Evolutionary conservation across 2,113 vertebrate species (phyloP).

Genomic region (Sebastes fasciatus): DNA sequence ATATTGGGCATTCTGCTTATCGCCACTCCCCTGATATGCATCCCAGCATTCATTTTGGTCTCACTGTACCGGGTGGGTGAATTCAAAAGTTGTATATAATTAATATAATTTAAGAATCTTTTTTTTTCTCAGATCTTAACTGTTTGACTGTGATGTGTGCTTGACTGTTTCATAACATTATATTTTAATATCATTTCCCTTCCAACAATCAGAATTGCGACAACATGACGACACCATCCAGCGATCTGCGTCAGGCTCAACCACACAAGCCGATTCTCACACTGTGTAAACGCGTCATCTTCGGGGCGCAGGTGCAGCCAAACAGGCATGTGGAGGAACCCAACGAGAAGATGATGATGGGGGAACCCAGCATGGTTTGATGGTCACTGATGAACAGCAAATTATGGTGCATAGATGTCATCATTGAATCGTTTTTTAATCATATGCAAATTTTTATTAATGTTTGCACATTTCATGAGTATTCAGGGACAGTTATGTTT

Average conservation of each 20-base stretch:
- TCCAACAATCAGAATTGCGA: conserved; percentile 40
- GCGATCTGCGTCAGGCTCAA: conserved; percentile 75
- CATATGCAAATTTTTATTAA: not conserved
- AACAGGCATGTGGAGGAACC: not conserved
- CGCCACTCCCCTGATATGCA: conserved; percentile 73
- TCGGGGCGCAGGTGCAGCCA: conserved; percentile 10
- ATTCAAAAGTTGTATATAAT: not conserved
- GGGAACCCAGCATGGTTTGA: conserved; percentile 61
- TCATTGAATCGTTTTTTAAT: not conserved
- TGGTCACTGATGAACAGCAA: not conserved
- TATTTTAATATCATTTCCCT: not conserved
- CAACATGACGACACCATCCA: conserved; percentile 67
- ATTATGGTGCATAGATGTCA: too few relatives aligned
- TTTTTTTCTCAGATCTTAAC: not conserved
- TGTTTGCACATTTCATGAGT: conserved; percentile 1
- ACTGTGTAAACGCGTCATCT: conserved; percentile 61
- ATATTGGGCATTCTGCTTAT: conserved; percentile 56
- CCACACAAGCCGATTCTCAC: conserved; percentile 78
- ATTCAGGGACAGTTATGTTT: conserved; percentile 37
- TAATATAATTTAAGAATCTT: not conserved
- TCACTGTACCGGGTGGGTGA: conserved; percentile 69
- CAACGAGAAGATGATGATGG: conserved; percentile 46
- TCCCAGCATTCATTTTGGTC: conserved; percentile 75
- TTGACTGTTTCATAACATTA: not conserved
- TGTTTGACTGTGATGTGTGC: not conserved